These are phyloP conservation scores for Actinopyga echinites DNA, from an alignment of 53 echinoderm and acorn worm species.

Conservation along the genomic window DNA sequence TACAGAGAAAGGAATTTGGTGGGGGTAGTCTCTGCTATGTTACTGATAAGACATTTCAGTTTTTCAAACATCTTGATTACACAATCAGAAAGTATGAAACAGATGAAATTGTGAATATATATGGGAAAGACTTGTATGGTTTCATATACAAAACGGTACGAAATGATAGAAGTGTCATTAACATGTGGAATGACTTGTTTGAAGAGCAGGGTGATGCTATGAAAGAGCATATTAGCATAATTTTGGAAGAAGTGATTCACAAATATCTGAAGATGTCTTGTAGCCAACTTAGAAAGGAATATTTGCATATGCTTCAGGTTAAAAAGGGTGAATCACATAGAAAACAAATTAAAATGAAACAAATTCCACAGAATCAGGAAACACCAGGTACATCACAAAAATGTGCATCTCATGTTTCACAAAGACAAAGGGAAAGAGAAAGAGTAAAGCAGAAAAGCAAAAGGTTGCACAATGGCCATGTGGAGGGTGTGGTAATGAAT, in stretches of 20 bases:
- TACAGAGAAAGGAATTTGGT: neutral
- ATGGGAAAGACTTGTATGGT: neutral
- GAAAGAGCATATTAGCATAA: too few relatives aligned
- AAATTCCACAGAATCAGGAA: neutral
- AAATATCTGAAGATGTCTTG: conserved; percentile 1
- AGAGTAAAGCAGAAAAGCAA: neutral
- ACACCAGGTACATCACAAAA: neutral
- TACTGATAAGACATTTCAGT: neutral
- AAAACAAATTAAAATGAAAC: neutral
- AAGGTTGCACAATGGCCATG: neutral
- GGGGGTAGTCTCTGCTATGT: neutral
- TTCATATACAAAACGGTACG: neutral
- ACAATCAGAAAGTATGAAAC: neutral
- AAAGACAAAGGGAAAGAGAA: neutral
- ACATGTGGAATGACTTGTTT: too few relatives aligned
- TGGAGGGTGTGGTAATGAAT: conserved; percentile 6
- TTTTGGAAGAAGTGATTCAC: too few relatives aligned
- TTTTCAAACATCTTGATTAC: neutral
- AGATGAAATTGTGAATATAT: neutral
- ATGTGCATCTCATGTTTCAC: neutral
- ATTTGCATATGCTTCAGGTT: neutral
- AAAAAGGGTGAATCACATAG: neutral
- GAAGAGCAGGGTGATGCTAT: too few relatives aligned
- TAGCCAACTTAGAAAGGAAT: neutral
- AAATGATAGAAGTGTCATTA: too few relatives aligned